A percentile compares a stretch with the other conserved stretches of the same genome.
Conservation (phyloP, 2,888 invertebrate species). For the Apotomis betuletana region DNA sequence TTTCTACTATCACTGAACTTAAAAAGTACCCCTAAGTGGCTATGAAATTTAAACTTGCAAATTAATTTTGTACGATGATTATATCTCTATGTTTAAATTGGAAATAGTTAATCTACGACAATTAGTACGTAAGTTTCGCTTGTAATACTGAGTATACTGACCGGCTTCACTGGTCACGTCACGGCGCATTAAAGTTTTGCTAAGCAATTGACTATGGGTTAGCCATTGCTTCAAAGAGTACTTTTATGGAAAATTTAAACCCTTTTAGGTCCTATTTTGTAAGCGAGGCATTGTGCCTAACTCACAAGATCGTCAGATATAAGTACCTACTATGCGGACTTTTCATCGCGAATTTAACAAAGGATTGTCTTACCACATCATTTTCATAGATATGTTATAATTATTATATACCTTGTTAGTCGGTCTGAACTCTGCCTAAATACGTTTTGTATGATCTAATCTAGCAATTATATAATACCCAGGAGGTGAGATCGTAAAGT, state of each 20-base stretch:
- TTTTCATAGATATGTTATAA: neutral
- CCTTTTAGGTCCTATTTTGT: slow-evolving; percentile 42
- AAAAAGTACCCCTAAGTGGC: too few species aligned
- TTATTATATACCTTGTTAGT: neutral
- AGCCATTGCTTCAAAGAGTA: slow-evolving; percentile 30
- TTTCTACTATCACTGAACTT: too few species aligned
- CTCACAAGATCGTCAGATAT: slow-evolving; percentile 33
- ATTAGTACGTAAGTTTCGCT: neutral
- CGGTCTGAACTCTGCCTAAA: neutral
- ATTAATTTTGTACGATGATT: too few species aligned
- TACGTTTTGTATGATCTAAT: neutral
- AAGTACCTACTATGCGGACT: neutral
- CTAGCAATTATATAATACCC: neutral
- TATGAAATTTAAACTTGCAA: too few species aligned
- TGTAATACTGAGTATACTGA: slow-evolving; percentile 1
- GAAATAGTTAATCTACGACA: neutral
- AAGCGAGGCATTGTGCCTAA: slow-evolving; percentile 35
- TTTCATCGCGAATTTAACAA: slow-evolving; percentile 4
- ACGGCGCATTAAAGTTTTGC: slow-evolving; percentile 15
- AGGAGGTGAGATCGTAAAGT: slow-evolving; percentile 5
- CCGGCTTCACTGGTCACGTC: slow-evolving; percentile 17
- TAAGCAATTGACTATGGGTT: slow-evolving; percentile 32
- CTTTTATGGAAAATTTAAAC: slow-evolving; percentile 44
- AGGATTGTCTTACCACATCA: neutral
- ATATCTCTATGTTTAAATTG: neutral